Conservation (phyloP, 2,888 invertebrate species). For the Fragum sueziense region DNA sequence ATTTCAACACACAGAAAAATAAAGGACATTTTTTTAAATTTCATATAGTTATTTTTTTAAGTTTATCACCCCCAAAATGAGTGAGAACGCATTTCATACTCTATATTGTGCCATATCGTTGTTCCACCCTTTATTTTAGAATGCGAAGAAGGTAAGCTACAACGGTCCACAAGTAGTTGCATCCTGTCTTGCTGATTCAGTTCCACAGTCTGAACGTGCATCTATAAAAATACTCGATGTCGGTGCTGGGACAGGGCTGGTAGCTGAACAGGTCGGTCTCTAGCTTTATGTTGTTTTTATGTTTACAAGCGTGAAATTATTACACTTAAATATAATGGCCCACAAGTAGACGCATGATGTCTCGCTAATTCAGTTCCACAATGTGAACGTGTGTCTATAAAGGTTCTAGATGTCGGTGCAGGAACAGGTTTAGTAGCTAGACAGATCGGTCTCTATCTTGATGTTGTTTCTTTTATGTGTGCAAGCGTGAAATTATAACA, state of each 20-base stretch:
- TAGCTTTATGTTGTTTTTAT: too few relatives aligned
- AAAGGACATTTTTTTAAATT: too few relatives aligned
- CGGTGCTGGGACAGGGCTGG: not conserved
- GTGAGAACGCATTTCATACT: not conserved
- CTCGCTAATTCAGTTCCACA: too few relatives aligned
- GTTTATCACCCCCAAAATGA: not conserved
- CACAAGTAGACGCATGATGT: too few relatives aligned
- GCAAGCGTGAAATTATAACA: too few relatives aligned
- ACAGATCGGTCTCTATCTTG: too few relatives aligned
- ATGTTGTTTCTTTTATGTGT: too few relatives aligned
- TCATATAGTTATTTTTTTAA: too few relatives aligned
- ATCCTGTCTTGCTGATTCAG: not conserved
- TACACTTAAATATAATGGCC: too few relatives aligned
- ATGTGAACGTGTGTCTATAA: too few relatives aligned
- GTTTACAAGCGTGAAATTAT: too few relatives aligned
- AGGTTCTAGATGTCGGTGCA: not conserved
- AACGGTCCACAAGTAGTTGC: not conserved
- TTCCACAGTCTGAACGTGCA: not conserved
- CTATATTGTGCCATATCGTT: not conserved
- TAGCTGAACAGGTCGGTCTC: not conserved
- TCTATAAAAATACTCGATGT: not conserved
- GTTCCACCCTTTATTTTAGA: not conserved
- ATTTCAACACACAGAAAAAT: too few relatives aligned
- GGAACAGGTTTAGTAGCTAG: not conserved
- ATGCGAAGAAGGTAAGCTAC: not conserved